Evolutionary conservation across 2,113 vertebrate genomes (phyloP).

Genomic region (Butorides virescens): DNA sequence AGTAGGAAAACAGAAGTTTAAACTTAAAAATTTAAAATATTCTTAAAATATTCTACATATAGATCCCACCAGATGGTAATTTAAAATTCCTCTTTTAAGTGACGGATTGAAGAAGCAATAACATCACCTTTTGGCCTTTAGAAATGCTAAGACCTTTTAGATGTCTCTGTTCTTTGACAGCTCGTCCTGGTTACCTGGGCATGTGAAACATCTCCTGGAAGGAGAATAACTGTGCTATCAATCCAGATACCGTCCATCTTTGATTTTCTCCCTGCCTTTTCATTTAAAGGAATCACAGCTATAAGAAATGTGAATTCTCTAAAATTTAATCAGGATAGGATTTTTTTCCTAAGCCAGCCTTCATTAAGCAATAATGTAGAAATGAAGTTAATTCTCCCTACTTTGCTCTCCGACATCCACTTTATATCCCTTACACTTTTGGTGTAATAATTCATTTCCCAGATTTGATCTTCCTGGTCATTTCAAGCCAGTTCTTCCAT

Average conservation of each 20-base stretch:
- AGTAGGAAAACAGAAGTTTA: not conserved
- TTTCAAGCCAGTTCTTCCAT: not conserved
- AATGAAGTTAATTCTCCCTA: not conserved
- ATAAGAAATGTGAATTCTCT: not conserved
- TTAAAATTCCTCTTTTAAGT: constrained; percentile 10
- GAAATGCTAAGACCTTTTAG: not conserved
- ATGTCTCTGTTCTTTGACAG: not conserved
- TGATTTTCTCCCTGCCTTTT: not conserved
- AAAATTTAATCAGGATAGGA: not conserved
- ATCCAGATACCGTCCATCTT: not conserved
- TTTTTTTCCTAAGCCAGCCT: not conserved
- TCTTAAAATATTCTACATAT: not conserved
- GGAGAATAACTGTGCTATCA: not conserved
- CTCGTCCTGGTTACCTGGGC: constrained; percentile 12
- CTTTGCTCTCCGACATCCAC: not conserved
- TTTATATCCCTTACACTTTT: not conserved
- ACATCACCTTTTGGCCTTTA: not conserved
- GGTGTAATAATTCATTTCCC: not conserved
- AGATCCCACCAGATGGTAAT: not conserved
- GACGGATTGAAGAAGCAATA: not conserved
- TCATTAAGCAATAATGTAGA: not conserved
- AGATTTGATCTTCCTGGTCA: not conserved
- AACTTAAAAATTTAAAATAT: not conserved
- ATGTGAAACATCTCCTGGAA: not conserved
- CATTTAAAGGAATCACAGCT: not conserved